Conservation (phyloP, 2,113 vertebrate species). For the Bufo gargarizans region DNA sequence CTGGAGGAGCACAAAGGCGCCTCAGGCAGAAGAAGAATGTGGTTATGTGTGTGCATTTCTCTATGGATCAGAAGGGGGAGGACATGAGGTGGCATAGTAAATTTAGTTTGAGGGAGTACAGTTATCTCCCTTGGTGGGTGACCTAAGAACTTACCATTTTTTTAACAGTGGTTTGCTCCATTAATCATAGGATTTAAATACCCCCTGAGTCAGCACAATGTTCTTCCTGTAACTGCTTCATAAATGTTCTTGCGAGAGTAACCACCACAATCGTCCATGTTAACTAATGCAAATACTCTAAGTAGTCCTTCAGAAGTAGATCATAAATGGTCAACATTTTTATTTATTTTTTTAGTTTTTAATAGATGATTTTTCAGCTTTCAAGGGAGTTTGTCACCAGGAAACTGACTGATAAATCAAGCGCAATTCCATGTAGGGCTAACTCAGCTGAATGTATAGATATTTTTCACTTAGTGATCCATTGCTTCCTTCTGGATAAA, state of each 20-base stretch:
- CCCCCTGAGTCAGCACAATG: slow-evolving; percentile 46
- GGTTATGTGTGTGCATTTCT: slow-evolving; percentile 49
- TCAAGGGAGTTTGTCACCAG: no score
- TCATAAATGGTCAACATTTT: background rate
- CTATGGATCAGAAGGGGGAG: slow-evolving; percentile 41
- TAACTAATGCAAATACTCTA: background rate
- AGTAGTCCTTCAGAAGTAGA: background rate
- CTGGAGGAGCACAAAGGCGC: slow-evolving; percentile 47
- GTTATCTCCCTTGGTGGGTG: slow-evolving; percentile 54
- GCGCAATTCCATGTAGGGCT: no score
- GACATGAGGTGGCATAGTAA: slow-evolving; percentile 47
- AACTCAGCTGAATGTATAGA: no score
- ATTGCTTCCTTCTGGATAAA: no score
- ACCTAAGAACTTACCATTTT: slow-evolving; percentile 38
- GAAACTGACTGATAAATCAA: no score
- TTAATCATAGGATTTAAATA: slow-evolving; percentile 50
- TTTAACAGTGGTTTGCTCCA: slow-evolving; percentile 47
- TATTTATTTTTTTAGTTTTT: no score
- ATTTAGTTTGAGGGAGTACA: slow-evolving; percentile 52
- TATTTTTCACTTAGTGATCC: no score
- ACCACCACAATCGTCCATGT: background rate
- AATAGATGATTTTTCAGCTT: no score
- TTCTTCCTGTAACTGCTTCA: slow-evolving; percentile 32
- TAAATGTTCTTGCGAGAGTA: background rate
- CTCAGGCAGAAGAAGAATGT: slow-evolving; percentile 48